Conservation (phyloP, 2,113 vertebrate species). For the Perca schrenkii region DNA sequence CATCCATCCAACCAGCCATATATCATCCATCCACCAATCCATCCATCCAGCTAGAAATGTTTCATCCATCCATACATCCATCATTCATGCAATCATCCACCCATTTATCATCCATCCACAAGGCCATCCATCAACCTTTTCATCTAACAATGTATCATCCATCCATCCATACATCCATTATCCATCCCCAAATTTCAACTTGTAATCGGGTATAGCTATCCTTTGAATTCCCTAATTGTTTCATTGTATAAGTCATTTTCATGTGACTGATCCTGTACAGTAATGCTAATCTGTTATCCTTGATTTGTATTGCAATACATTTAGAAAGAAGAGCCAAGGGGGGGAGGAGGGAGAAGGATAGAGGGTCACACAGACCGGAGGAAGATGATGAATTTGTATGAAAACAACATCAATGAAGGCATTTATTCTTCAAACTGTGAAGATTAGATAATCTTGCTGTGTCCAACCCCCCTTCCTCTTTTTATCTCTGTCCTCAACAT, state of each 20-base stretch:
- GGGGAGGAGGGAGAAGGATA: not conserved
- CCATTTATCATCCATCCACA: not conserved
- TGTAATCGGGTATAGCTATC: not conserved
- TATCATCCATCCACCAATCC: not conserved
- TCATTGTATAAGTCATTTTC: not conserved
- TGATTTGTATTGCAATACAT: constrained; percentile 26
- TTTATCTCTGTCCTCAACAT: constrained; percentile 19
- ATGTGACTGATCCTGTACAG: constrained; percentile 3
- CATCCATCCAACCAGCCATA: not conserved
- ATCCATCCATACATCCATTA: not conserved
- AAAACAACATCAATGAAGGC: constrained; percentile 53
- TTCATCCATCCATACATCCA: not conserved
- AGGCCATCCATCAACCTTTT: not conserved
- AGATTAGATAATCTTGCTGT: constrained; percentile 47
- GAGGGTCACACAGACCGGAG: constrained; percentile 2
- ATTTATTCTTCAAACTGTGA: constrained; percentile 52
- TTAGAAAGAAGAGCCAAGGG: not conserved
- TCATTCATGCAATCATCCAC: not conserved
- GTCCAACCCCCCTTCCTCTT: not conserved
- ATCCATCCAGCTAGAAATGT: not conserved
- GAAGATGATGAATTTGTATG: constrained; percentile 39
- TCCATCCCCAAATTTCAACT: not conserved
- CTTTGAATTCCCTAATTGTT: not conserved
- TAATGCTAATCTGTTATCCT: constrained; percentile 8
- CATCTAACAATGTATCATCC: not conserved